A percentile compares a stretch with the other conserved stretches of the same genome.
Evolutionary conservation across 2,113 vertebrate species (phyloP).

Genomic region (Macaca nemestrina): DNA sequence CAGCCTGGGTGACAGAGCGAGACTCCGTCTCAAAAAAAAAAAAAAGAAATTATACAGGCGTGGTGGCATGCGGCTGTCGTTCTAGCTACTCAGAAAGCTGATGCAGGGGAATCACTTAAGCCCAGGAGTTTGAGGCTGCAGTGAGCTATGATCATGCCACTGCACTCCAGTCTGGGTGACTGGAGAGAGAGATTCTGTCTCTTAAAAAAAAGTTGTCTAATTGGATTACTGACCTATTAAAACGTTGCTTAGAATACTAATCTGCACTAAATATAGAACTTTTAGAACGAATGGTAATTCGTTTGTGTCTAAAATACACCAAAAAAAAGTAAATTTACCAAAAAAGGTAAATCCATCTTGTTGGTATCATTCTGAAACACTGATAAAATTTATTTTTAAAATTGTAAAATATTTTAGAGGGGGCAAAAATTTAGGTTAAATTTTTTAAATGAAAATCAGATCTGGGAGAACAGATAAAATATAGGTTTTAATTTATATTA

Average conservation of each 20-base stretch:
- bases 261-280: neutral
- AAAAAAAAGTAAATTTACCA: neutral
- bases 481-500: neutral
- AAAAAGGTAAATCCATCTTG: neutral
- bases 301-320: neutral
- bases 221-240: neutral
- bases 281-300: constrained; percentile 31
- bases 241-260: constrained; percentile 43
- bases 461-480: neutral
- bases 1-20: too few species aligned
- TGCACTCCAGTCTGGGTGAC: too few species aligned
- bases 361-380: neutral
- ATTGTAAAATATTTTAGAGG: neutral
- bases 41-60: too few species aligned
- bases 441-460: constrained; percentile 35
- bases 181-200: too few species aligned
- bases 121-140: too few species aligned
- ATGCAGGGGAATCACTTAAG: too few species aligned
- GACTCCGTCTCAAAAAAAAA: too few species aligned
- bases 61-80: too few species aligned
- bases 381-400: constrained; percentile 37
- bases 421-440: constrained; percentile 6
- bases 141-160: too few species aligned
- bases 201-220: neutral
- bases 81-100: too few species aligned